Base-by-base conservation (phyloP, 53 echinoderm and acorn worm species). In the Echinarachnius parma region DNA sequence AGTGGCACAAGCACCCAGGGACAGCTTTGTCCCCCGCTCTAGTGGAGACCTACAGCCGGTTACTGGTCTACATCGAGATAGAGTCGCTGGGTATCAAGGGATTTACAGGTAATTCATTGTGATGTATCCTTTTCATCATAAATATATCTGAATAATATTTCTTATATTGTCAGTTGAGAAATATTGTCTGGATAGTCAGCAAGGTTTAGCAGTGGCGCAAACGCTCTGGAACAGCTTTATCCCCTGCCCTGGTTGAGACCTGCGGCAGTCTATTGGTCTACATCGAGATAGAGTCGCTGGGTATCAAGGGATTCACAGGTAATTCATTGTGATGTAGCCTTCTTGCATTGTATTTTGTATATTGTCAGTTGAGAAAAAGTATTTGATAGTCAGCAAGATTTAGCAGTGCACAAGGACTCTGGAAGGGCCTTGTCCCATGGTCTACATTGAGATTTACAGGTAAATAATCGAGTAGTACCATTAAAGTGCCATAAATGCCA, bases 21-120 rank as follows among this genome's bases (percentile, higher is more conserved):
- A 67, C 79, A 10, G 87, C 87, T 19, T 50, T 95, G 1, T 84
- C 96, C 10, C 90, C 96, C 0, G 96, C 91, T 1, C 62, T 95
- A 66, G 84, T 95, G 9, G 96, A 91, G 48, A 95, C 96, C 32
- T 95, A 95, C 78, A 95, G 95, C 61, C 77, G 96, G 32, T 80
- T 95, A 28, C 74, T 95, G 60, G 96, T 91, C 28, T 95, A 95
- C 69, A 90, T 90, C 26, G 96, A 95, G 77, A 86, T 95, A 26
- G 96, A 95, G 53, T 78, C 84, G 5, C 87, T 95, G 0, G 96
- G 96, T 30, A 91, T 95, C 81, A 95, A 91, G 29, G 90, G 87
- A 37, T 91, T 91, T 28, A 95, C 92, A 21, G 81, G 96, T 95
- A 77, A 88, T 39, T 39, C 13, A 7, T 39, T 39, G 39, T 39